Conservation (phyloP, 2,888 invertebrate species). For the Eilema depressum region DNA sequence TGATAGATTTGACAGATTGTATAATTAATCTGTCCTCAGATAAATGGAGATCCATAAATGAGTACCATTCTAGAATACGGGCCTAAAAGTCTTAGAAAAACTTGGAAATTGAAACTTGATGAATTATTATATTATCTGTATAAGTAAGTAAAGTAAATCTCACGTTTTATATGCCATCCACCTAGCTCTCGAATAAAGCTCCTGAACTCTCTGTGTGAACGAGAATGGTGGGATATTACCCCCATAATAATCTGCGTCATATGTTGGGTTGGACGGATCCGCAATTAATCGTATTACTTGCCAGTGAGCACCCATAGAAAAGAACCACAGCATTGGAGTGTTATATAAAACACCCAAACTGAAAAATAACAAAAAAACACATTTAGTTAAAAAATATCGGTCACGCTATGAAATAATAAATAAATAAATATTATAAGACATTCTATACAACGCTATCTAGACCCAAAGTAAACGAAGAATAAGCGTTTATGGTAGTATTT, state of each 20-base stretch:
- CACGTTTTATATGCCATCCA: constrained; percentile 52
- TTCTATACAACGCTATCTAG: too few species aligned
- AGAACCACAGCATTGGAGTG: constrained; percentile 64
- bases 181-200: constrained; percentile 52
- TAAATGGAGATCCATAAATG: too few species aligned
- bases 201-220: constrained; percentile 50
- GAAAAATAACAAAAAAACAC: constrained; percentile 12
- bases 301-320: constrained; percentile 64
- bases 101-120: background rate
- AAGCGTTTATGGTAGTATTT: too few species aligned
- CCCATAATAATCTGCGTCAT: constrained; percentile 52
- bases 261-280: constrained; percentile 61
- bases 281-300: constrained; percentile 57
- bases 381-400: background rate
- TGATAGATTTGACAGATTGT: too few species aligned
- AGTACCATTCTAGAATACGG: too few species aligned
- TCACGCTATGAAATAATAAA: background rate
- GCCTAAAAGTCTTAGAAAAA: background rate
- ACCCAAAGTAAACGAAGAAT: too few species aligned
- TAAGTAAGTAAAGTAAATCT: constrained; percentile 16
- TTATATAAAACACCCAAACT: constrained; percentile 60
- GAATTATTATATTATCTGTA: background rate
- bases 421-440: too few species aligned
- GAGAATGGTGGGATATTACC: constrained; percentile 50
- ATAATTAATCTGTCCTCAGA: too few species aligned